These are phyloP conservation scores for Maniola jurtina DNA, from an alignment of 1,140 invertebrate species.

Conservation along the genomic window DNA sequence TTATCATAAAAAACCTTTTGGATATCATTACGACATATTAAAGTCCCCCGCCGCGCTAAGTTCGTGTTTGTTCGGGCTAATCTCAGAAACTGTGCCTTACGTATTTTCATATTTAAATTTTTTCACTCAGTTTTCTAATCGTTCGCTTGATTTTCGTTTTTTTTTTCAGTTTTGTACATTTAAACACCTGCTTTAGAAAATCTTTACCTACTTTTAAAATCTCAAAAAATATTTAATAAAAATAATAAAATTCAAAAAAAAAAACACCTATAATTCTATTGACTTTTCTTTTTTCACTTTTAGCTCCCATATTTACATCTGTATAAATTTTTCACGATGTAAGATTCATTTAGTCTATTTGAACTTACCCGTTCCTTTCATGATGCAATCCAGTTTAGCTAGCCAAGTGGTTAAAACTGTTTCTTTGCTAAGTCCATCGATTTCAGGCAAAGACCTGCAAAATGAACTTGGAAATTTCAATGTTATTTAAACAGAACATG, in stretches of 20 bases:
- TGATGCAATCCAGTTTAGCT: slow-evolving; percentile 99
- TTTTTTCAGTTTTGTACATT: no score
- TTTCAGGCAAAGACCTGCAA: slow-evolving; percentile 95
- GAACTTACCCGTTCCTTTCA: slow-evolving; percentile 87
- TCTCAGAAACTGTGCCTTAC: no score
- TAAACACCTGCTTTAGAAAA: not conserved
- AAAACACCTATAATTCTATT: no score
- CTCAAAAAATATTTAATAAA: no score
- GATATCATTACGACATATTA: no score
- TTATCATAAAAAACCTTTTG: not conserved
- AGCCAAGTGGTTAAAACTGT: slow-evolving; percentile 99
- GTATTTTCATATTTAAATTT: no score
- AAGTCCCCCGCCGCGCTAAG: no score
- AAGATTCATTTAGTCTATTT: not conserved
- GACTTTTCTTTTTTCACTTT: no score
- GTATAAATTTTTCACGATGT: not conserved
- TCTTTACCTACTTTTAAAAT: not conserved
- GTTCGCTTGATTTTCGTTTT: no score
- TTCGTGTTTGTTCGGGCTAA: no score
- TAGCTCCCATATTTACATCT: slow-evolving; percentile 27
- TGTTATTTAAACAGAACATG: not conserved
- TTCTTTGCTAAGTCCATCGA: slow-evolving; percentile 99
- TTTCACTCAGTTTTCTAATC: no score
- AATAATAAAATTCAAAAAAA: no score
- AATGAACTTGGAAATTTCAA: slow-evolving; percentile 1